Base-by-base conservation (phyloP, 1,140 invertebrate species). In the Homarus americanus region DNA sequence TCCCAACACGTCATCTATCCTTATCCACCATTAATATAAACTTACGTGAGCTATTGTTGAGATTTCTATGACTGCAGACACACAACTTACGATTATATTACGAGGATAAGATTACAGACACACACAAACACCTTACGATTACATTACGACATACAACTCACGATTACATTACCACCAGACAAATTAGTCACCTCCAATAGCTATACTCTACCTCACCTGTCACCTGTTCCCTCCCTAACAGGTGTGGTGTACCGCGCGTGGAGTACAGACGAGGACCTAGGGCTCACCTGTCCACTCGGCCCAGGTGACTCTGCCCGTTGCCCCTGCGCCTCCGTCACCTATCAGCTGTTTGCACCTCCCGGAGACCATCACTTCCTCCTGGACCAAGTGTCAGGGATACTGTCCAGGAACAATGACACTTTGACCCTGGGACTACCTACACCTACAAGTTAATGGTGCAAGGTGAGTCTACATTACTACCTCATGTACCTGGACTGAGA, bases 381-480 rank as follows among this genome's bases (percentile, higher is more conserved):
- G 12, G 84, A 86, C 72, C 34, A 66, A 15, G 84, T 76, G 12
- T 73, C 84, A 7, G 84, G 84, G 4, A 49, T 86, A n/a, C 72
- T 86, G n/a, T 32, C 69, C 32, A 24, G 84, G 28, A 85, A 38
- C 34, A 36, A 53, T 20, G 44, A 86, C 4, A 76, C 28, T 53
- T 86, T 10, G 28, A 53, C 2, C 24, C 84, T 24, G 84, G 84
- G 1, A 53, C 34, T 15, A 76, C 84, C 72, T 86, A 86, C 84
- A 73, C 72, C n/a, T 86, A 86, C 72, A 86, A 86, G 72, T 72
- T 86, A 15, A 86, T 86, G 84, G 84, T 86, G 38, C 84, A 86
- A 53, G 84, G 84, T 86, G 44, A 86, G 84, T 20, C 10, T 12
- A 5, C 9, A 4, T 36, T 40, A 10, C 32, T 34, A 5, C 10